phyloP scores from a whole-genome alignment of 2,797 vertebrate species.

The Pyrocephalus nanus region DNA sequence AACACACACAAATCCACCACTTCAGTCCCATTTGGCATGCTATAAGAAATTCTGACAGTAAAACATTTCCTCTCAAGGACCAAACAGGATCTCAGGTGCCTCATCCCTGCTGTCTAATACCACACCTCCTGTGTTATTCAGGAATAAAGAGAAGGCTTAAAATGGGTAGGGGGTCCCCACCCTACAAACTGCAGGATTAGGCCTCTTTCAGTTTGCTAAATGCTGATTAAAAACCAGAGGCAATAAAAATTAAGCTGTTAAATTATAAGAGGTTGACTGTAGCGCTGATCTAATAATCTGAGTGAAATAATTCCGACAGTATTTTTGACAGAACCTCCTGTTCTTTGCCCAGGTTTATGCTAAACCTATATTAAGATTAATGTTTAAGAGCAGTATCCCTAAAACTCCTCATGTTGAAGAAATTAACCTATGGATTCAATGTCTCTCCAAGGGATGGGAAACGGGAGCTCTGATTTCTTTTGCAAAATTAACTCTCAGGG shows the following conservation, averaged over 20 bases:
- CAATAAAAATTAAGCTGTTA: not conserved
- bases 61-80: not conserved
- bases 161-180: not conserved
- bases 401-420: not conserved
- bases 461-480: constrained; percentile 46
- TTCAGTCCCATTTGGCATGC: not conserved
- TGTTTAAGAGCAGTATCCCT: not conserved
- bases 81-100: not conserved
- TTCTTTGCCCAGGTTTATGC: not conserved
- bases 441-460: constrained; percentile 51
- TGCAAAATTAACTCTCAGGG: constrained; percentile 36
- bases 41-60: not conserved
- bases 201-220: not conserved
- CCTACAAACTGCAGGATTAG: not conserved
- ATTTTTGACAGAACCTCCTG: not conserved
- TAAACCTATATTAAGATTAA: not conserved
- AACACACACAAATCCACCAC: not conserved
- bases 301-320: not conserved
- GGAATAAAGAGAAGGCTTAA: not conserved
- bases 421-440: not conserved
- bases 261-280: not conserved
- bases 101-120: not conserved
- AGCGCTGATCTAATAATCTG: not conserved
- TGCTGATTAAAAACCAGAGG: not conserved
- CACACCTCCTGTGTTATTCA: not conserved